Conservation (phyloP, 2,797 vertebrate genomes). For the Pangasius djambal region DNA sequence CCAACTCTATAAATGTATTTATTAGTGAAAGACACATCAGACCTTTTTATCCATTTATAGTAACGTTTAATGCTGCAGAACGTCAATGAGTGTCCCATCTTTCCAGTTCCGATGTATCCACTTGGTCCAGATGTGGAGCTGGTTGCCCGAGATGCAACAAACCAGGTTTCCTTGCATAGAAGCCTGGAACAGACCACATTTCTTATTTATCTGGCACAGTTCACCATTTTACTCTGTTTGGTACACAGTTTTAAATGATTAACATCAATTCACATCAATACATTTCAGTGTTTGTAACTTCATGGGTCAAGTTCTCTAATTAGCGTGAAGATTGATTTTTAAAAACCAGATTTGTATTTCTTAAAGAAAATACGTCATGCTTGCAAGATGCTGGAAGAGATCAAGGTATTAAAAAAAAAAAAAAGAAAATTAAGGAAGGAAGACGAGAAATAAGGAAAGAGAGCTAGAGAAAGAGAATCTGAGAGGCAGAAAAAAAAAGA, state of each 20-base stretch:
- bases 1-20: background rate
- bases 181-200: background rate
- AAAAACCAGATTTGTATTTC: no score
- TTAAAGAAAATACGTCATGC: no score
- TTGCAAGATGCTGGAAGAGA: no score
- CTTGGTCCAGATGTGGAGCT: slow-evolving; percentile 28
- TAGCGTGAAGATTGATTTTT: no score
- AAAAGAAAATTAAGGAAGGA: background rate
- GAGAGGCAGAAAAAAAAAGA: background rate
- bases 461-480: no score
- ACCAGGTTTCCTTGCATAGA: background rate
- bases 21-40: background rate
- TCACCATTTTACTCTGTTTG: background rate
- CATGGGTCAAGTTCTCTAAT: no score
- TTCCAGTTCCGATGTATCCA: background rate
- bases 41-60: background rate
- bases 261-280: no score
- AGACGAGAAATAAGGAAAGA: background rate
- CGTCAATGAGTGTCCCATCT: background rate
- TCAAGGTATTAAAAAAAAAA: no score
- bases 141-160: slow-evolving; percentile 14
- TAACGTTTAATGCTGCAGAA: background rate
- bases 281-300: no score
- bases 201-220: background rate
- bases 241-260: background rate